phyloP scores from a whole-genome alignment of 2,888 invertebrate species.

The Hydroisotoma schaefferi region DNA sequence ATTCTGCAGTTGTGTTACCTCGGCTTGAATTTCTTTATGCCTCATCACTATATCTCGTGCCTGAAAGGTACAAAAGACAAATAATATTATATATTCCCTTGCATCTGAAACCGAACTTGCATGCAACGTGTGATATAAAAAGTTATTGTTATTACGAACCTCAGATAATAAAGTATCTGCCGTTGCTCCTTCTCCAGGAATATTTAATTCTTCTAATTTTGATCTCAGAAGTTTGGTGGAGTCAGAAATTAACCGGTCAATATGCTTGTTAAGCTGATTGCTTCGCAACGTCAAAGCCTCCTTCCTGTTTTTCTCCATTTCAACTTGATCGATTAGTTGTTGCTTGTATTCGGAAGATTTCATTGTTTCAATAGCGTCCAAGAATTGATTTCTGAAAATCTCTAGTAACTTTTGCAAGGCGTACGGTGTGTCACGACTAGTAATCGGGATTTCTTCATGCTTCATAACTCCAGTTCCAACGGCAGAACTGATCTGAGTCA shows the following conservation, averaged over 20 bases:
- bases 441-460: constrained; percentile 80
- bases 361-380: constrained; percentile 79
- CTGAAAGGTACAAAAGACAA: constrained; percentile 27
- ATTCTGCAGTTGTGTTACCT: constrained; percentile 78
- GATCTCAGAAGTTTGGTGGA: constrained; percentile 83
- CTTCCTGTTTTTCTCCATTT: constrained; percentile 66
- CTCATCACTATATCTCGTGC: constrained; percentile 72
- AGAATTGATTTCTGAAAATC: constrained; percentile 78
- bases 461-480: constrained; percentile 54
- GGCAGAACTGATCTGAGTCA: constrained; percentile 68
- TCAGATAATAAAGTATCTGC: constrained; percentile 45
- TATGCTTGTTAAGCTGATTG: constrained; percentile 89
- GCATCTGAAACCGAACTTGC: not conserved
- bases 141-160: constrained; percentile 18
- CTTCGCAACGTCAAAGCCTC: constrained; percentile 35
- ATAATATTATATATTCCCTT: not conserved
- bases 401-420: constrained; percentile 82
- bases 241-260: constrained; percentile 84
- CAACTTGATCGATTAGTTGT: constrained; percentile 70
- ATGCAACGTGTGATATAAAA: not conserved
- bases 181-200: constrained; percentile 46
- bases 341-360: constrained; percentile 70
- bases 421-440: constrained; percentile 77
- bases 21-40: constrained; percentile 86
- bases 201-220: constrained; percentile 79